phyloP scores from a whole-genome alignment of 2,888 invertebrate species.

The Dicranocentrus wangi region DNA sequence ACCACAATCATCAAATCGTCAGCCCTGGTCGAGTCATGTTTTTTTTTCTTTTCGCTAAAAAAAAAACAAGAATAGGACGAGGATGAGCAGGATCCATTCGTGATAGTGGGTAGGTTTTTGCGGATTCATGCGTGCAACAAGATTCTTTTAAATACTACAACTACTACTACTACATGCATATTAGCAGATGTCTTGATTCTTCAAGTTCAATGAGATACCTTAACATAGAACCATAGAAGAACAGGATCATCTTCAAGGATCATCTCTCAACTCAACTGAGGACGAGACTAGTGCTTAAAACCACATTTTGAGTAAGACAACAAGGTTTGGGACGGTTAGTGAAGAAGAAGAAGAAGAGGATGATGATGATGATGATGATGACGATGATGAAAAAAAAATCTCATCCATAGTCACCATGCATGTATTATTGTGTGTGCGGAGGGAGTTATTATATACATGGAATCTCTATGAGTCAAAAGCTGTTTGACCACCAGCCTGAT shows the following conservation, averaged over 20 bases:
- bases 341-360: slow-evolving; percentile 4
- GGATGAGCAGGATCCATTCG: background rate
- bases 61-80: background rate
- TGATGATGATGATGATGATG: slow-evolving; percentile 18
- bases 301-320: slow-evolving; percentile 7
- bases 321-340: slow-evolving; percentile 29
- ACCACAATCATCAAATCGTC: slow-evolving; percentile 22
- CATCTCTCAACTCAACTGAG: background rate
- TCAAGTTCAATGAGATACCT: too few species aligned
- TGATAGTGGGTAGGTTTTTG: slow-evolving; percentile 1
- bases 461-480: slow-evolving; percentile 50
- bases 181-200: too few species aligned
- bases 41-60: too few species aligned
- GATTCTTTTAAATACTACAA: slow-evolving; percentile 1
- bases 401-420: slow-evolving; percentile 4
- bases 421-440: background rate
- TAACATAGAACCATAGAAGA: slow-evolving; percentile 14
- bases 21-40: slow-evolving; percentile 13
- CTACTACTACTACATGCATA: too few species aligned
- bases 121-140: slow-evolving; percentile 8
- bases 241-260: background rate
- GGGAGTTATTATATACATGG: background rate
- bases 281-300: background rate
- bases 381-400: slow-evolving; percentile 32
- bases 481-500: slow-evolving; percentile 61